Base-by-base conservation (phyloP, 2,797 vertebrate species). In the Mallotus villosus region DNA sequence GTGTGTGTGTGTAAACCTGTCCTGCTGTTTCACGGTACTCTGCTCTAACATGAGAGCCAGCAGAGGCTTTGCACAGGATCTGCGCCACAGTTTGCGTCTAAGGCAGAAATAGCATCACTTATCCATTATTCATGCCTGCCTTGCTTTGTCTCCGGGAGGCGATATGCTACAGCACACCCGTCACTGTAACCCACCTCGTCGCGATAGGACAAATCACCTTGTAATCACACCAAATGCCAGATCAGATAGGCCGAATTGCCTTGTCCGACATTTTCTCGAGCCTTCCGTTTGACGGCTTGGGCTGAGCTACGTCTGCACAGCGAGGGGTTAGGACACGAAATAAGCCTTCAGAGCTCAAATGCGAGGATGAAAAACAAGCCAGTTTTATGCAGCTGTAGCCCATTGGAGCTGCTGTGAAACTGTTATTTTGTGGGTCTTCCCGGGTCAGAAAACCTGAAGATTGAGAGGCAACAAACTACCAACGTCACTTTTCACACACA, bases 81-180 rank as follows among this genome's bases (percentile, higher is more conserved):
- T 75, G 73, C 57, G 53, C 64, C 68, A 79, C 58, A 59, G 67
- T 73, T 79, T 72, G 72, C 63, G 41, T 70, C 49, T 60, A 29
- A 25, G 62, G 61, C 51, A 53, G 34, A 72, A 76, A 64, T 71
- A 51, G 62, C 59, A 57, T 57, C 37, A 16, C 51, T 49, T 55
- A 65, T 84, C 59, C 73, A 76, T 79, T 77, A 81, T 84, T 78
- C 62, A 81, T 68, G 66, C 32, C 16, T 46, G 25, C 19, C 55
- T 74, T 68, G 41, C 17, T 60, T 72, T 46, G 60, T 74, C 75
- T 68, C 62, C 24, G 63, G 69, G 49, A 34, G 24, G 22, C 66
- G 29, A 71, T 62, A 74, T 65, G 37, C 21, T 66, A 73, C 63
- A 67, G 34, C 57, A 68, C 22, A 67, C 17, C 61, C 68, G 74